Base-by-base conservation (phyloP, 1,140 invertebrate species). In the Pygmarrhopalites habei region DNA sequence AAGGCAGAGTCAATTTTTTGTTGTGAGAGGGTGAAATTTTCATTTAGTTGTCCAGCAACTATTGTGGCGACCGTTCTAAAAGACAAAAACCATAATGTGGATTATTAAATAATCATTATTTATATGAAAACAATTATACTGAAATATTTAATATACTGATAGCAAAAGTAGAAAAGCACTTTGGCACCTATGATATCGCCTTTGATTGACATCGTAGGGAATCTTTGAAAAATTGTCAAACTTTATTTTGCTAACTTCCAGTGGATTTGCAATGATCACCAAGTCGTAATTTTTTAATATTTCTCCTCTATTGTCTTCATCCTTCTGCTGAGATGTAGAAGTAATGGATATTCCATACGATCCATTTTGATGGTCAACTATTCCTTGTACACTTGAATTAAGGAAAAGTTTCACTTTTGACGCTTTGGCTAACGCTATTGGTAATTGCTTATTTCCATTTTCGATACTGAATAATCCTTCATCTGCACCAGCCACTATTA, bases 401-500 rank as follows among this genome's bases (percentile, higher is more conserved):
- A 68, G 58, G 32, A 67, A 56, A 7, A 70, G 30, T 26, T 55
- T 63, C 12, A 64, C 60, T 28, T 51, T 56, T 0, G 79, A 76
- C 39, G 72, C 69, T 60, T 77, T 67, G 5, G 81, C 41, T 2
- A 83, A 71, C 32, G 73, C 73, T 68, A 77, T 72, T 2, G 77
- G 73, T 64, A 86, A 76, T 68, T 74, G 60, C 71, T 81, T 81
- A 68, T 87, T 86, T 59, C 85, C 85, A 53, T 80, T 81, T 69
- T 81, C 75, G 15, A 86, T 77, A 17, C 81, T 74, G 82, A 82
- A 86, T 19, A 86, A 72, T 5, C 76, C 74, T 32, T 72, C 71
- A 52, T 75, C 76, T 2, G 79, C 77, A 25, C 81, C 84, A 64
- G 83, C 82, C 59, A 84, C 60, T 12, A 82, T 35, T 35, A 35